Conservation (phyloP, 2,888 invertebrate genomes). For the Euspilapteryx auroguttella region DNA sequence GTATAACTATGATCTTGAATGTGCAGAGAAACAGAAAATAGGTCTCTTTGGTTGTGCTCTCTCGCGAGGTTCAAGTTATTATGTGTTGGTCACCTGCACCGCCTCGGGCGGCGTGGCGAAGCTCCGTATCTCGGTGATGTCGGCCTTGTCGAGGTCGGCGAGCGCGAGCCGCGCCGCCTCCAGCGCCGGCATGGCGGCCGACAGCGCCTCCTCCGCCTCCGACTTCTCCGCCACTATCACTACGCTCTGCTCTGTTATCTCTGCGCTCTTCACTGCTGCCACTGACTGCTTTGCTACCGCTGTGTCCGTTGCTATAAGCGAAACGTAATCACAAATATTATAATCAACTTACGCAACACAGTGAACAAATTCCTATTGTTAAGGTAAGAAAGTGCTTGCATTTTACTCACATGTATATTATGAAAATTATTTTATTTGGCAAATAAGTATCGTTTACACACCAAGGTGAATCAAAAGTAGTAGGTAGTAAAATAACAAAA, state of each 20-base stretch:
- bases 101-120: conserved; percentile 90
- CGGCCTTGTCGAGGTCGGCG: conserved; percentile 82
- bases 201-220: conserved; percentile 80
- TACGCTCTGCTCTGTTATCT: conserved; percentile 80
- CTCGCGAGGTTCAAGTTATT: too few relatives aligned
- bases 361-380: too few relatives aligned
- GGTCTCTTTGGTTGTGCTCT: too few relatives aligned
- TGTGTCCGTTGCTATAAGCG: conserved; percentile 56
- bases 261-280: conserved; percentile 78
- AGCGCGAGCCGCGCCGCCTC: conserved; percentile 80
- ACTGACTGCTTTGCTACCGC: conserved; percentile 78
- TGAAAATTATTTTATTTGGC: too few relatives aligned
- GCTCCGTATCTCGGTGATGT: conserved; percentile 90
- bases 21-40: too few relatives aligned
- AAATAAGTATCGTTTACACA: too few relatives aligned
- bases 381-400: too few relatives aligned
- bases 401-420: too few relatives aligned
- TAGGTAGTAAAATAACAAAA: too few relatives aligned
- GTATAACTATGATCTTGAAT: too few relatives aligned
- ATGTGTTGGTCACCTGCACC: conserved; percentile 66
- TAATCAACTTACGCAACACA: conserved; percentile 74
- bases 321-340: conserved; percentile 67
- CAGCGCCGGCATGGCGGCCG: conserved; percentile 82
- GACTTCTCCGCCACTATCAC: conserved; percentile 80
- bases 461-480: too few relatives aligned